Evolutionary conservation across 1,140 invertebrate species (phyloP).

Genomic region (Acromyrmex echinatior): DNA sequence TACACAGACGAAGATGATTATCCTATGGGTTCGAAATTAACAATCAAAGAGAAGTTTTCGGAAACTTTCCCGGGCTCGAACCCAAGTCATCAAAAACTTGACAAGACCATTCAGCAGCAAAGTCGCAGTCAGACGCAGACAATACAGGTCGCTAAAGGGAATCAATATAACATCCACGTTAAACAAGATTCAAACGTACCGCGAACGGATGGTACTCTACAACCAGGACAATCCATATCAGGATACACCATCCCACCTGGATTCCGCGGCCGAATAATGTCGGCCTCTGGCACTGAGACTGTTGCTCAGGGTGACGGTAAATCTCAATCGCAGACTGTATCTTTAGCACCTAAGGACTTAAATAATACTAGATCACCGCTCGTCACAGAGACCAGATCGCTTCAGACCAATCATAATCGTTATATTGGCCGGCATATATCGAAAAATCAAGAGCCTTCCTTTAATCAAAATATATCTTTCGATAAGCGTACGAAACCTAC

Average conservation of each 20-base stretch:
- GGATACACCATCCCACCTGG: constrained; percentile 90
- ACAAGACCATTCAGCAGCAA: constrained; percentile 38
- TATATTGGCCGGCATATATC: constrained; percentile 36
- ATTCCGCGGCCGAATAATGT: constrained; percentile 89
- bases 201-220: constrained; percentile 86
- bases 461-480: constrained; percentile 28
- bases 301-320: constrained; percentile 87
- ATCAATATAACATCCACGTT: constrained; percentile 80
- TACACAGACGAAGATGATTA: constrained; percentile 82
- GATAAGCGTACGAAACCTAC: constrained; percentile 41
- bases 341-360: constrained; percentile 86
- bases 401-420: constrained; percentile 74
- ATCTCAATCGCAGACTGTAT: constrained; percentile 90
- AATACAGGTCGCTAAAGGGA: constrained; percentile 72
- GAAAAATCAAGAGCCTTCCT: constrained; percentile 1
- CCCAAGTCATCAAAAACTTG: constrained; percentile 24
- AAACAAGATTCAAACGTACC: constrained; percentile 77
- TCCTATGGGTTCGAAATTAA: constrained; percentile 24
- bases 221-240: constrained; percentile 88
- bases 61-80: not conserved
- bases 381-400: constrained; percentile 77
- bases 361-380: constrained; percentile 66
- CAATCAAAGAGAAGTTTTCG: constrained; percentile 25
- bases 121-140: constrained; percentile 77
- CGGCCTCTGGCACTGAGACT: constrained; percentile 88